Percentiles rank a stretch among this genome's conserved stretches.
Conservation (phyloP, 23 tunicate genomes). For the Botrylloides violaceus region DNA sequence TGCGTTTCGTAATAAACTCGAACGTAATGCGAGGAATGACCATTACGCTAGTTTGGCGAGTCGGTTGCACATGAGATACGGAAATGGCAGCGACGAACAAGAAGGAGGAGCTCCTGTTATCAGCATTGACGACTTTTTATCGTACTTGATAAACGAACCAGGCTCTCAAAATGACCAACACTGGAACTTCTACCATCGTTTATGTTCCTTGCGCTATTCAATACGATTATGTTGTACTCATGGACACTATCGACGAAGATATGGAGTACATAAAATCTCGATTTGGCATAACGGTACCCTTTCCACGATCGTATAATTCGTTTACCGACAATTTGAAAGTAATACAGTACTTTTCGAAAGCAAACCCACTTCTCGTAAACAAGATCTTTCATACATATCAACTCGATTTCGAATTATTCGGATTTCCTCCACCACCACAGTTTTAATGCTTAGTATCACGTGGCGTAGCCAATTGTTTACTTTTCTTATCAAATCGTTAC, state of each 20-base stretch:
- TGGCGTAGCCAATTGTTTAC: too few species aligned
- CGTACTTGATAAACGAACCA: not conserved
- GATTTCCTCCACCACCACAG: conserved; percentile 32
- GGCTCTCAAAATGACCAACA: conserved; percentile 21
- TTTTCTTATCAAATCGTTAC: too few species aligned
- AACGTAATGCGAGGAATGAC: conserved; percentile 2
- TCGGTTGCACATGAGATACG: conserved; percentile 5
- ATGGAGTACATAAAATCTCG: conserved; percentile 8
- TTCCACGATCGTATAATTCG: conserved; percentile 12
- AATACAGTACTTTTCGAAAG: conserved; percentile 15
- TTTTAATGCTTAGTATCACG: conserved; percentile 14
- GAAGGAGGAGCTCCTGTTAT: not conserved
- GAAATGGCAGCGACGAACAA: not conserved
- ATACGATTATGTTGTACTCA: conserved; percentile 44
- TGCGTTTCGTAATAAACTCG: conserved; percentile 15
- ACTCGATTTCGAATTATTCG: conserved; percentile 39
- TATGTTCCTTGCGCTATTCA: conserved; percentile 64
- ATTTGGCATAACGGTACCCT: not conserved
- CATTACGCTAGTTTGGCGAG: not conserved
- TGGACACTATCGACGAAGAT: conserved; percentile 43
- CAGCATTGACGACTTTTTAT: conserved; percentile 2
- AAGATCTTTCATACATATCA: conserved; percentile 33
- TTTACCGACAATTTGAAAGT: conserved; percentile 8
- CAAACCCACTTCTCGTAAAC: conserved; percentile 28
- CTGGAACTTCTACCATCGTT: conserved; percentile 36